Evolutionary conservation across 1,140 invertebrate species (phyloP).

Genomic region (Drosophila equinoxialis): DNA sequence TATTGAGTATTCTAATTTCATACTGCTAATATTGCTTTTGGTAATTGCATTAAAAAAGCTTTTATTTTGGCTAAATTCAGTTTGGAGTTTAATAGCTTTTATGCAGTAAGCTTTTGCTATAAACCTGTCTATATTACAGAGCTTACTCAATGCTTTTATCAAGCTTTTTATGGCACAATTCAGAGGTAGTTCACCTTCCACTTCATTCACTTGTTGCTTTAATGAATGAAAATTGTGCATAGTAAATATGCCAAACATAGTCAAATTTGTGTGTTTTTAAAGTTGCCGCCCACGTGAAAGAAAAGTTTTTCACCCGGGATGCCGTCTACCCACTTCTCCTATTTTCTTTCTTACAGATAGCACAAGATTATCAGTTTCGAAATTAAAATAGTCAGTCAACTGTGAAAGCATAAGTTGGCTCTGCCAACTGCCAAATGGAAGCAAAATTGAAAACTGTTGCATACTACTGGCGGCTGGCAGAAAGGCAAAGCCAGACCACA

Average conservation of each 20-base stretch:
- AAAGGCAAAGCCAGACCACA: constrained; percentile 8
- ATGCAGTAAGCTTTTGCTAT: background rate
- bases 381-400: constrained; percentile 70
- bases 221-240: background rate
- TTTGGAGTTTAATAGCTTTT: background rate
- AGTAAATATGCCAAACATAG: background rate
- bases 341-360: background rate
- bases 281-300: background rate
- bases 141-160: background rate
- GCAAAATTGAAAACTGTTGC: constrained; percentile 69
- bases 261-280: background rate
- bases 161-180: background rate
- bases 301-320: background rate
- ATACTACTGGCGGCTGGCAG: constrained; percentile 43
- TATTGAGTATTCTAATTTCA: no score
- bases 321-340: background rate
- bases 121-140: background rate
- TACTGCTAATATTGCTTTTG: background rate
- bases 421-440: constrained; percentile 39
- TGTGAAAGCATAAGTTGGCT: constrained; percentile 57
- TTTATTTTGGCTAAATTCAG: background rate
- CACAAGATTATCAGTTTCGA: constrained; percentile 59
- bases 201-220: background rate
- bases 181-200: background rate
- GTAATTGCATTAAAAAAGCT: background rate